phyloP scores from a whole-genome alignment of 2,888 invertebrate genomes.

The Petrophora chlorosata region DNA sequence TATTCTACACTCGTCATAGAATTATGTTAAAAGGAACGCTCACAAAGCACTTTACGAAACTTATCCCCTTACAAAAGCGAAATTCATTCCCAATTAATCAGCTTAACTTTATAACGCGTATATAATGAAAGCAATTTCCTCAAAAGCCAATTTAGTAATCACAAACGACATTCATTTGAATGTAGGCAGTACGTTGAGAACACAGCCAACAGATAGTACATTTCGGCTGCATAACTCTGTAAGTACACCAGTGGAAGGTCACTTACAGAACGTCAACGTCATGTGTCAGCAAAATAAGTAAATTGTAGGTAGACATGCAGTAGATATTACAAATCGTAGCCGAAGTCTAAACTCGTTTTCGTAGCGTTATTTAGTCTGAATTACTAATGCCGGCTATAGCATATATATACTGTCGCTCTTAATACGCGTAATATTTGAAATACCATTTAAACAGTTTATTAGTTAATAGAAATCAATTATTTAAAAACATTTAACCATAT shows the following conservation, averaged over 20 bases:
- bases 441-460: too few relatives aligned
- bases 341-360: too few relatives aligned
- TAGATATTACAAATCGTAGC: too few relatives aligned
- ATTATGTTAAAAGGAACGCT: neutral
- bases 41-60: neutral
- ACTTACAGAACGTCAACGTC: neutral
- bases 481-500: too few relatives aligned
- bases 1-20: neutral
- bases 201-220: neutral
- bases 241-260: neutral
- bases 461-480: too few relatives aligned
- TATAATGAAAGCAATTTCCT: constrained; percentile 40
- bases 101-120: constrained; percentile 36
- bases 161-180: constrained; percentile 50
- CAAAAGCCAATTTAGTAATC: constrained; percentile 45
- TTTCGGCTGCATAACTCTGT: neutral
- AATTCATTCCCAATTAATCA: constrained; percentile 26
- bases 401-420: too few relatives aligned
- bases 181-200: constrained; percentile 35
- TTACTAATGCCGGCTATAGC: too few relatives aligned
- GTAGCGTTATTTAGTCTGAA: too few relatives aligned
- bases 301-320: too few relatives aligned
- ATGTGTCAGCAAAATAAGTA: too few relatives aligned
- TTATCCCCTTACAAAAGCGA: constrained; percentile 1
- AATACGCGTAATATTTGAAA: too few relatives aligned